These are phyloP conservation scores for Chinchilla lanigera DNA, from an alignment of 2,113 vertebrate genomes.

Conservation along the genomic window DNA sequence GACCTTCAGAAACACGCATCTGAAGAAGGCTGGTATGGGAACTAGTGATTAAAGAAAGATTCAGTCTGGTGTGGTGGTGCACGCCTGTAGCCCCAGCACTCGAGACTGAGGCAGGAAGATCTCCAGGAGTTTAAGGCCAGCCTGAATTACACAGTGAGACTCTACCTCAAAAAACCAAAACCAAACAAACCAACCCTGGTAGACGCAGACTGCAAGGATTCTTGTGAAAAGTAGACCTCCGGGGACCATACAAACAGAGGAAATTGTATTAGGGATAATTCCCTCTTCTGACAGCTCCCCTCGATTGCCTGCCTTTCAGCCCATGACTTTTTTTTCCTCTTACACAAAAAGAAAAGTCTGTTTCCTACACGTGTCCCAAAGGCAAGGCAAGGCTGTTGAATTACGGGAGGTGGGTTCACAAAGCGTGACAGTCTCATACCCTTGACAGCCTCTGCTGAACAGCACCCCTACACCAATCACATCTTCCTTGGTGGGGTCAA, in stretches of 20 bases:
- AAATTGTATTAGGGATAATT: not conserved
- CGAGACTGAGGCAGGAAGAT: not conserved
- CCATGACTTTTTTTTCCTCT: not conserved
- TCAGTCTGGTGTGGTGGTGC: not conserved
- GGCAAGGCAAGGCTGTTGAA: not conserved
- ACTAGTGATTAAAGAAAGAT: not conserved
- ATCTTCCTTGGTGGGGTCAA: slow-evolving; percentile 36
- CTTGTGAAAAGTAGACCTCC: not conserved
- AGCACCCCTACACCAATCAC: not conserved
- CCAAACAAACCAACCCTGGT: not conserved
- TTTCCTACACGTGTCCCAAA: not conserved
- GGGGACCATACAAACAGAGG: not conserved
- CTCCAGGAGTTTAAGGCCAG: not conserved
- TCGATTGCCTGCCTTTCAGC: not conserved
- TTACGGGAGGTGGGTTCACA: not conserved
- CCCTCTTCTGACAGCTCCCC: not conserved
- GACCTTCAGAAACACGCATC: not conserved
- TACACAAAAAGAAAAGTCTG: slow-evolving; percentile 47
- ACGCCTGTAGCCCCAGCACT: not conserved
- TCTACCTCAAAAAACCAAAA: not conserved
- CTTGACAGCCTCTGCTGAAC: slow-evolving; percentile 30
- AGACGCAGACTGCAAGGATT: not conserved
- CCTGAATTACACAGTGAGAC: not conserved
- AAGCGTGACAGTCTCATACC: not conserved
- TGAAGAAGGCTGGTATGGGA: slow-evolving; percentile 39